These are phyloP conservation scores for Oreohelix idahoensis DNA, from an alignment of 1,140 invertebrate genomes.

Conservation along the genomic window DNA sequence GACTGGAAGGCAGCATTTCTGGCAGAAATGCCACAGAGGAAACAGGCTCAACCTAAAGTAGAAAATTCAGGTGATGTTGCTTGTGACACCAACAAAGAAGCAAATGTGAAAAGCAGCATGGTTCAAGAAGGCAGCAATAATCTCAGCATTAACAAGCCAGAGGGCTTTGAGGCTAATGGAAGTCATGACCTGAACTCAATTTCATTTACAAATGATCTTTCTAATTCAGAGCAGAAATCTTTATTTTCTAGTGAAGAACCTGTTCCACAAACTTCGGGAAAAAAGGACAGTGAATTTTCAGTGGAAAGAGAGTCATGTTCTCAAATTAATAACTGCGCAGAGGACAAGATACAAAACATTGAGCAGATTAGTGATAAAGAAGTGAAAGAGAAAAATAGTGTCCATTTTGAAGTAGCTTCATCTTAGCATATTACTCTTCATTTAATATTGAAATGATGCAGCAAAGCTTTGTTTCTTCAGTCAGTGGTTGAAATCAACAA, in stretches of 20 bases:
- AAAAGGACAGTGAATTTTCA: not conserved
- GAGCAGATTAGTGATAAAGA: not conserved
- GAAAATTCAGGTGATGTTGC: not conserved
- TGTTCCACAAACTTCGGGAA: not conserved
- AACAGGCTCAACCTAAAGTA: slow-evolving; percentile 59
- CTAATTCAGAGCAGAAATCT: not conserved
- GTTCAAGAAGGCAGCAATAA: not conserved
- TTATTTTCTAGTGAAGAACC: not conserved
- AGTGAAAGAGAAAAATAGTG: not conserved
- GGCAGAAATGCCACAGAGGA: slow-evolving; percentile 78
- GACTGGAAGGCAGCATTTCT: slow-evolving; percentile 90
- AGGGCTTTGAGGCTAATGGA: not conserved
- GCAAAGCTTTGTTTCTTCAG: too few relatives aligned
- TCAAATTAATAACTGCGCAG: not conserved
- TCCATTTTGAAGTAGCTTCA: not conserved
- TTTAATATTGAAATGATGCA: too few relatives aligned
- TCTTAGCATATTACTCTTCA: not conserved
- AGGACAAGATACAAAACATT: not conserved
- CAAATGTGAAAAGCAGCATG: not conserved
- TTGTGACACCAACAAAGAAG: not conserved
- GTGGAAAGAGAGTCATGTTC: not conserved
- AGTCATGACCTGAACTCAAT: not conserved
- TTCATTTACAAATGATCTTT: not conserved
- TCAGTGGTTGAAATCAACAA: too few relatives aligned
- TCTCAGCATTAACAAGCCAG: not conserved